Base-by-base conservation (phyloP, 1,140 invertebrate species). In the Diploscapter pachys region DNA sequence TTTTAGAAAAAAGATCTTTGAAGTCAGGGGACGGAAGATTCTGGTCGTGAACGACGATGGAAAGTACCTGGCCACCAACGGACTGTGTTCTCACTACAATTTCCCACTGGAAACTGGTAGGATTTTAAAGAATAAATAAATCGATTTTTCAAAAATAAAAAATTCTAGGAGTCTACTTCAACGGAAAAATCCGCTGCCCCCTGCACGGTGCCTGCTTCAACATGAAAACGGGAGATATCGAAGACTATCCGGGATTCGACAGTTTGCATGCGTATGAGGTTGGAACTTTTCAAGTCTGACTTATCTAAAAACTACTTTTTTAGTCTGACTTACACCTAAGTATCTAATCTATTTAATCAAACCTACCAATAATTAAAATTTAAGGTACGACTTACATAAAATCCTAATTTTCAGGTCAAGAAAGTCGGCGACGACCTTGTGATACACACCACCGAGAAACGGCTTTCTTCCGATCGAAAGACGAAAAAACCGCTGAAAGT, bases 191-290 rank as follows among this genome's bases (percentile, higher is more conserved):
- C 0, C 89, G 94, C 64, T 98, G 95, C 87, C 94, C 93, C 0
- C 96, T 93, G 93, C 95, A 98, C 86, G 95, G 95, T 0, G 95
- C 95, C 13, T 96, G 94, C 85, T 98, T 97, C 84, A 93, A 92
- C 85, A 88, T 93, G 2, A 90, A 91, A 80, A 95, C 91, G 13
- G 93, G 90, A 89, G 93, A 96, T 81, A 93, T 94, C 83, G 92
- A 95, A 89, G 92, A 95, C 85, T 93, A 92, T 85, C 92, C 93
- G 71, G 93, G 94, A 6, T 88, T 96, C 70, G 93, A 96, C 86
- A 92, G 92, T 64, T 81, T 97, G 77, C 93, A 93, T 3, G 92
- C 91, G 81, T 94, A 92, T 86, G 81, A 90, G 71, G 90, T 91
- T 6, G 4, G 48, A 48, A 59, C 56, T 49, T 6, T 4, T 59